Evolutionary conservation across 2,888 invertebrate species (phyloP).

Genomic region (Pardosa pseudoannulata): DNA sequence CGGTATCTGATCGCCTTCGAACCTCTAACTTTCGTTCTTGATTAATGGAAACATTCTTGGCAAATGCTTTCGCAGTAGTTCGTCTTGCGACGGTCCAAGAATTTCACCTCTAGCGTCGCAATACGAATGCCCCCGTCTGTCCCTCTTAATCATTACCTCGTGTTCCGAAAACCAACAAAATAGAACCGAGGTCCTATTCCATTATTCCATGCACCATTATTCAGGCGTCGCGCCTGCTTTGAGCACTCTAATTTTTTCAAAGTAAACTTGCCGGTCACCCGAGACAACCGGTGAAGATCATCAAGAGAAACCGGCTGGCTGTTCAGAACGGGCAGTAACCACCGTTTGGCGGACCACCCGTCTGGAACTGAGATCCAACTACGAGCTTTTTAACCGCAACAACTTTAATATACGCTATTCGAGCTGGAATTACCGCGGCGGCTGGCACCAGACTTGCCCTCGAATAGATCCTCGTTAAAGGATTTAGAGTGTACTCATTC

Average conservation of each 20-base stretch:
- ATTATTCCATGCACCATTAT: too few relatives aligned
- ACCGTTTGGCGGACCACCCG: too few relatives aligned
- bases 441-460: conserved; percentile 85
- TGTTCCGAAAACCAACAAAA: conserved; percentile 33
- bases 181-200: conserved; percentile 19
- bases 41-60: conserved; percentile 84
- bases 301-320: too few relatives aligned
- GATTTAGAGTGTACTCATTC: conserved; percentile 81
- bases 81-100: conserved; percentile 82
- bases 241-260: too few relatives aligned
- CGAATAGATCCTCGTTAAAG: conserved; percentile 83
- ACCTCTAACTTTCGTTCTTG: conserved; percentile 84
- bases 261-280: too few relatives aligned
- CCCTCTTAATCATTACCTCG: conserved; percentile 70
- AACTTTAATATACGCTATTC: conserved; percentile 85
- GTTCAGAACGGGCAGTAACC: too few relatives aligned
- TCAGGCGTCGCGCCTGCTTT: too few relatives aligned
- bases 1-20: conserved; percentile 85
- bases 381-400: conserved; percentile 84
- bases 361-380: conserved; percentile 80
- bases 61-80: conserved; percentile 84
- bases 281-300: too few relatives aligned
- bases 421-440: conserved; percentile 86
- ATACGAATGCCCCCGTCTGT: conserved; percentile 81
- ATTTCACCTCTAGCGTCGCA: conserved; percentile 83